Evolutionary conservation across 2,797 vertebrate species (phyloP).

Genomic region (Siniperca obscura): DNA sequence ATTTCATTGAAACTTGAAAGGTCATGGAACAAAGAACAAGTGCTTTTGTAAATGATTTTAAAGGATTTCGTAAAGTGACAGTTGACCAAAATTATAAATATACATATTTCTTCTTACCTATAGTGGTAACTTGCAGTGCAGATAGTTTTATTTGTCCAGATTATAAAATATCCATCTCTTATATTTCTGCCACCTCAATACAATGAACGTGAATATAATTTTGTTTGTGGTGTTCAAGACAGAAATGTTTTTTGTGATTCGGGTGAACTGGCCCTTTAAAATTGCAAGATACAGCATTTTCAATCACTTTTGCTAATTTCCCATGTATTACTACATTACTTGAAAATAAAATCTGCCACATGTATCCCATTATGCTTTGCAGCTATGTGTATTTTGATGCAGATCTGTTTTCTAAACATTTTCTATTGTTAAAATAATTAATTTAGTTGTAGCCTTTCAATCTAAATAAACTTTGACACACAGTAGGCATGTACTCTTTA

Average conservation of each 20-base stretch:
- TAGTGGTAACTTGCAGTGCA: not conserved
- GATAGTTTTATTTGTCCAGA: not conserved
- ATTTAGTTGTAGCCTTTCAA: not conserved
- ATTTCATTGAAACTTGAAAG: constrained; percentile 5
- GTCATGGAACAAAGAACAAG: not conserved
- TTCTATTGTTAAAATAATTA: not conserved
- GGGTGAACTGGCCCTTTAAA: not conserved
- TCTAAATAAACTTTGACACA: not conserved
- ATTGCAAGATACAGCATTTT: not conserved
- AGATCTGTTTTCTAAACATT: not conserved
- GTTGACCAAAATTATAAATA: not conserved
- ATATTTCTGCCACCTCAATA: not conserved
- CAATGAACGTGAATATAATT: not conserved
- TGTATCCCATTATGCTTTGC: not conserved
- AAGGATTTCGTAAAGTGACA: not conserved
- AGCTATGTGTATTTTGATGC: not conserved
- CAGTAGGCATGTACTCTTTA: not conserved
- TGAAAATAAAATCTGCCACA: not conserved
- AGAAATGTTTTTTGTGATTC: not conserved
- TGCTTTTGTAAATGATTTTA: not conserved
- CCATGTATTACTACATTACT: not conserved
- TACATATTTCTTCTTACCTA: not conserved
- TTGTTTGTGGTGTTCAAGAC: not conserved
- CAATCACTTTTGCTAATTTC: not conserved
- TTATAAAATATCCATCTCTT: not conserved